phyloP scores from a whole-genome alignment of 2,113 vertebrate species.

The Oreotrochilus melanogaster region DNA sequence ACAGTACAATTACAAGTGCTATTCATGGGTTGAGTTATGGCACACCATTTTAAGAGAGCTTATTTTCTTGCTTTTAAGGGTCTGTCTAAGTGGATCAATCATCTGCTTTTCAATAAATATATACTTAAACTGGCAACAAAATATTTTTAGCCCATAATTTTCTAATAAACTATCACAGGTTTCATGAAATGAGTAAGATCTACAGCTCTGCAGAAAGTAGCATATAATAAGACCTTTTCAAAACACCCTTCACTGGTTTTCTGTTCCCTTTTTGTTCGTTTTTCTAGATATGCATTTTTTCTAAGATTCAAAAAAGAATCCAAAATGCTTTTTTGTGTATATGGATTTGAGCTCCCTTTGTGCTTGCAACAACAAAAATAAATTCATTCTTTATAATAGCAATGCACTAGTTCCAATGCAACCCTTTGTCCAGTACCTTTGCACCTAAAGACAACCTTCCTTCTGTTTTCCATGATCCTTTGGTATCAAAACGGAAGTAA shows the following conservation, averaged over 20 bases:
- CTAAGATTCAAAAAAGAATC: slow-evolving; percentile 35
- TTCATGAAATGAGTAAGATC: neutral
- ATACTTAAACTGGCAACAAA: neutral
- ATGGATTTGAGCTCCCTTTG: slow-evolving; percentile 26
- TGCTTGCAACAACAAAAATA: slow-evolving; percentile 18
- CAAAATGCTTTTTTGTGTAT: neutral
- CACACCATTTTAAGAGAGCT: neutral
- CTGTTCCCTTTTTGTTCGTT: neutral
- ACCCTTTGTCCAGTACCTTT: neutral
- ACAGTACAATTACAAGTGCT: neutral
- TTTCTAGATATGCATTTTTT: neutral
- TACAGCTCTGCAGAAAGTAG: neutral
- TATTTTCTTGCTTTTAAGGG: slow-evolving; percentile 16
- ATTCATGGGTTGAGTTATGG: neutral
- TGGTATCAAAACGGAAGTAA: neutral
- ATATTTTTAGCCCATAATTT: neutral
- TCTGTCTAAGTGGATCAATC: neutral
- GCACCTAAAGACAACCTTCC: neutral
- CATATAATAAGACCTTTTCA: neutral
- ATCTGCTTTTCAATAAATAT: neutral
- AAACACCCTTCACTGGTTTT: neutral
- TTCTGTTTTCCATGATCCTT: neutral
- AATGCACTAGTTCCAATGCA: neutral
- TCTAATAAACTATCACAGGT: neutral
- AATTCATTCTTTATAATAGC: neutral